phyloP scores from a whole-genome alignment of 1,140 invertebrate species.

The Tribolium castaneum region DNA sequence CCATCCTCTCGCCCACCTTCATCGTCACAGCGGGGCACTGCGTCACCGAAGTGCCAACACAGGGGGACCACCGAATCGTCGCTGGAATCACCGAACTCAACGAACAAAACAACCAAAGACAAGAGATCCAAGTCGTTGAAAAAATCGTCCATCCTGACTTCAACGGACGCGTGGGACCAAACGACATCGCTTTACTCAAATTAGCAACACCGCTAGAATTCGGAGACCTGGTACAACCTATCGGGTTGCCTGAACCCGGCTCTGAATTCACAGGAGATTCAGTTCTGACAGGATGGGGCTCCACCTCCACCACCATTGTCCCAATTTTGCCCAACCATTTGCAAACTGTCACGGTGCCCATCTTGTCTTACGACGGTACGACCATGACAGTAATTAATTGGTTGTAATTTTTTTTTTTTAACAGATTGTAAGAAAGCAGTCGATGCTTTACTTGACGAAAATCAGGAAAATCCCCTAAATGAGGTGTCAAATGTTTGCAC shows the following conservation, averaged over 20 bases:
- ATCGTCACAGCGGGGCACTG: slow-evolving; percentile 77
- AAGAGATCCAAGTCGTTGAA: slow-evolving; percentile 62
- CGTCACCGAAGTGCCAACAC: slow-evolving; percentile 52
- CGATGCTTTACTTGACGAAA: slow-evolving; percentile 21
- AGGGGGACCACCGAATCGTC: slow-evolving; percentile 54
- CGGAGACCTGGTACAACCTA: slow-evolving; percentile 66
- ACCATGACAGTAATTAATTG: no score
- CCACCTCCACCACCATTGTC: slow-evolving; percentile 50
- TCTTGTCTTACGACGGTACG: slow-evolving; percentile 8
- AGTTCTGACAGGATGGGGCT: slow-evolving; percentile 64
- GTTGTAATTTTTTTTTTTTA: slow-evolving; percentile 11
- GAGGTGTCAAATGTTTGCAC: slow-evolving; percentile 70
- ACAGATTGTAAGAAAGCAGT: slow-evolving; percentile 57
- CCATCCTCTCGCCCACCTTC: slow-evolving; percentile 69
- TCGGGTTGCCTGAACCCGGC: slow-evolving; percentile 65
- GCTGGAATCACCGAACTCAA: slow-evolving; percentile 63
- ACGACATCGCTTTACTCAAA: slow-evolving; percentile 74
- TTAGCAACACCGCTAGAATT: slow-evolving; percentile 68
- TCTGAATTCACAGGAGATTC: slow-evolving; percentile 50
- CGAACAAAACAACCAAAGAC: slow-evolving; percentile 58
- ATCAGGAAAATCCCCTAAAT: slow-evolving; percentile 56
- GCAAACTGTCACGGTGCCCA: slow-evolving; percentile 59
- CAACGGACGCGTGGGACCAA: slow-evolving; percentile 67
- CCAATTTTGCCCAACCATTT: slow-evolving; percentile 61
- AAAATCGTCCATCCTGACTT: slow-evolving; percentile 66